A percentile compares a stretch with the other conserved stretches of the same genome.
These are phyloP conservation scores for Etheostoma nigrum DNA, from an alignment of 2,797 vertebrate species.

Conservation along the genomic window DNA sequence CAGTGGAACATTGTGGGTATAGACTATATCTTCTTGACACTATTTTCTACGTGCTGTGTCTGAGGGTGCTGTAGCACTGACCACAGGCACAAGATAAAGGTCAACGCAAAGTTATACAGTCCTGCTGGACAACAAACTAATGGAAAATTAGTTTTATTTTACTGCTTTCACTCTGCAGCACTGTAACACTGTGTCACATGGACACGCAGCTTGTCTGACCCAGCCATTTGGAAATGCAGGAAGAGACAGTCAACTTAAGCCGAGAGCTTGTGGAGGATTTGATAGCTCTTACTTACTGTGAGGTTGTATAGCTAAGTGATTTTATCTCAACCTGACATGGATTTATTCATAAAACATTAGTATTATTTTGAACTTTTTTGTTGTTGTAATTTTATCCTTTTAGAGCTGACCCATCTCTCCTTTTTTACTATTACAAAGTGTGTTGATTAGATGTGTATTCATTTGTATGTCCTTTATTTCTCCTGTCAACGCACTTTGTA, in stretches of 20 bases:
- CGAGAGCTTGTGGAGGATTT: constrained; percentile 26
- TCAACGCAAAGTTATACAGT: not conserved
- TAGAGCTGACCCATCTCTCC: too few species aligned
- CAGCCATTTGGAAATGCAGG: constrained; percentile 52
- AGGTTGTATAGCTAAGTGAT: not conserved
- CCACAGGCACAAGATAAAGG: not conserved
- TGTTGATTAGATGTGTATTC: too few species aligned
- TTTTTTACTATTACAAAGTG: too few species aligned
- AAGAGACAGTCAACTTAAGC: constrained; percentile 39
- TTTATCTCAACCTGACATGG: not conserved
- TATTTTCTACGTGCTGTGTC: not conserved
- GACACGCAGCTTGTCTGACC: constrained; percentile 34
- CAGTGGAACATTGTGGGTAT: too few species aligned
- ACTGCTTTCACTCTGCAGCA: not conserved
- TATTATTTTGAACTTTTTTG: too few species aligned
- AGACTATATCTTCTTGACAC: not conserved
- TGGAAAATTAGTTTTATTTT: not conserved
- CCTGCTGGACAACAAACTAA: constrained; percentile 2
- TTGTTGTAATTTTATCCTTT: too few species aligned
- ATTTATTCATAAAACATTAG: constrained; percentile 1
- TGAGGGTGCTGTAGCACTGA: not conserved
- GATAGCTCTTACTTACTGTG: constrained; percentile 8
- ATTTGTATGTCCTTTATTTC: too few species aligned
- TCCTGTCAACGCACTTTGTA: too few species aligned
- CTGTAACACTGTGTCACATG: not conserved